Evolutionary conservation across 1,140 invertebrate genomes (phyloP).

Genomic region (Mizuhopecten yessoensis): DNA sequence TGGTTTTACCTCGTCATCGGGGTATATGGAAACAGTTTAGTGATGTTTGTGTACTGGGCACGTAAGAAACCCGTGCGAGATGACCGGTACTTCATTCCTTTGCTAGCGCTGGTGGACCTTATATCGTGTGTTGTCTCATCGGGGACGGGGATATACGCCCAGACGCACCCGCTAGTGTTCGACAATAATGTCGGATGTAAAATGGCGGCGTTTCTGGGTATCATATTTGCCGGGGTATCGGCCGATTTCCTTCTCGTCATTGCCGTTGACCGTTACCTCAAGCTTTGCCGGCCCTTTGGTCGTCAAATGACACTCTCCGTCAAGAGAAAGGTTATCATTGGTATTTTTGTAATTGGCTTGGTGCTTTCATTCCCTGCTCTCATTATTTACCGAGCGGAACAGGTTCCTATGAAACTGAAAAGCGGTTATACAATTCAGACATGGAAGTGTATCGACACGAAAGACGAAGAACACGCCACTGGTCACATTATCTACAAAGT

Average conservation of each 20-base stretch:
- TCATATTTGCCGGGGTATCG: slow-evolving; percentile 41
- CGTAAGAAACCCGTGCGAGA: neutral
- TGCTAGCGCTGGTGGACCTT: slow-evolving; percentile 42
- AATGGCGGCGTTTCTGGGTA: neutral
- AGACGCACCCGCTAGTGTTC: slow-evolving; percentile 23
- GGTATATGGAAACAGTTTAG: slow-evolving; percentile 41
- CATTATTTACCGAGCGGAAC: neutral
- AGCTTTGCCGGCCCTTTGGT: slow-evolving; percentile 42
- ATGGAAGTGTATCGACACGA: neutral
- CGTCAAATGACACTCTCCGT: neutral
- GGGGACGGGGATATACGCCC: neutral
- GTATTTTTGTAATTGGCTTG: neutral
- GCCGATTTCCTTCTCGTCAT: slow-evolving; percentile 12
- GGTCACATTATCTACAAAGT: neutral
- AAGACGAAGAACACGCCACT: neutral
- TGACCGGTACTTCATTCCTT: slow-evolving; percentile 45
- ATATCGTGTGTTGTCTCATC: neutral
- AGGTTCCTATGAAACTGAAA: neutral
- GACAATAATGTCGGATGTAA: neutral
- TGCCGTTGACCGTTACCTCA: slow-evolving; percentile 38
- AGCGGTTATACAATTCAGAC: neutral
- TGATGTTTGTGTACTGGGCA: slow-evolving; percentile 36
- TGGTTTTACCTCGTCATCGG: slow-evolving; percentile 33
- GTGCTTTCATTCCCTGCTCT: slow-evolving; percentile 10
- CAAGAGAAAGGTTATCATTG: neutral